Evolutionary conservation across 2,113 vertebrate species (phyloP).

Genomic region (Sus scrofa): T2T-Sscrofa CM000817.6:173507501-173508000

Average conservation of each 20-base stretch:
- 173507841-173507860: background rate
- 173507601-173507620: background rate
- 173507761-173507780: background rate
- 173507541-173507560: conserved; percentile 18
- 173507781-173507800: background rate
- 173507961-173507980: background rate
- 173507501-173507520: conserved; percentile 60
- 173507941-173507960: background rate
- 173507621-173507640: background rate
- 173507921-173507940: background rate
- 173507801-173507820: background rate
- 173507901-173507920: background rate
- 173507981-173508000: background rate
- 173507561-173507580: conserved; percentile 38
- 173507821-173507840: background rate
- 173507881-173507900: background rate
- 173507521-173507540: conserved; percentile 62
- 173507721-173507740: background rate
- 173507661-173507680: background rate
- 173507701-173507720: background rate
- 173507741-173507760: background rate
- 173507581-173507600: background rate
- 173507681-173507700: background rate
- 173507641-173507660: background rate
- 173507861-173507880: background rate